These are phyloP conservation scores for Moxostoma hubbsi DNA, from an alignment of 2,797 vertebrate species.

Conservation along the genomic window DNA sequence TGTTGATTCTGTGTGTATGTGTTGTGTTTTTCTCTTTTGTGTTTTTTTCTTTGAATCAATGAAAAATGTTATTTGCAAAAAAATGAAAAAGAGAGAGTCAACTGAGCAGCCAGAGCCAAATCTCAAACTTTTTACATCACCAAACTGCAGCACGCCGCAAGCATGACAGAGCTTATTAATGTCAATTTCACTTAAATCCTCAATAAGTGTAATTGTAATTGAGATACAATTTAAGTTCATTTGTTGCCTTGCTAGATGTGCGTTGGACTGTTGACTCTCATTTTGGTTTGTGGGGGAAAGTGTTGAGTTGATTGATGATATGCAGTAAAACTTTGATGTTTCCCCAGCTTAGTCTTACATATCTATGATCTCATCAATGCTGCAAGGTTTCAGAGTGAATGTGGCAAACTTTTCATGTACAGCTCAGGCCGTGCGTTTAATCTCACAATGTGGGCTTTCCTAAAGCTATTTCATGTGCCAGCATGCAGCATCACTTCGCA, in stretches of 20 bases:
- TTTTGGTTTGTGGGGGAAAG: slow-evolving; percentile 57
- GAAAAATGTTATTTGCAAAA: no score
- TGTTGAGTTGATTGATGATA: slow-evolving; percentile 75
- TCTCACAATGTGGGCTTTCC: slow-evolving; percentile 59
- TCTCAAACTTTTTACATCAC: slow-evolving; percentile 47
- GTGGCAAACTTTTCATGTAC: slow-evolving; percentile 63
- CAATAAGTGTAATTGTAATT: slow-evolving; percentile 42
- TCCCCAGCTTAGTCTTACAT: slow-evolving; percentile 64
- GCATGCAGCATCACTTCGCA: neutral
- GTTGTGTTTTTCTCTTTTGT: no score
- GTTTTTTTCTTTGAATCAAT: no score
- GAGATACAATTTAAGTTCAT: slow-evolving; percentile 57
- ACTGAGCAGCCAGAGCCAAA: slow-evolving; percentile 57
- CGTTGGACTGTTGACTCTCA: slow-evolving; percentile 53
- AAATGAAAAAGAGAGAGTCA: neutral
- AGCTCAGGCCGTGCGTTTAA: slow-evolving; percentile 64
- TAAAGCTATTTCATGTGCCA: slow-evolving; percentile 3
- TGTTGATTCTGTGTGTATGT: no score
- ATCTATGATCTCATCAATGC: slow-evolving; percentile 73
- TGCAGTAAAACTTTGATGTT: slow-evolving; percentile 67
- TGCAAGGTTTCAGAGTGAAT: slow-evolving; percentile 66
- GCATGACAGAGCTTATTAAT: slow-evolving; percentile 33
- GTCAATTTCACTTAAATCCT: slow-evolving; percentile 27
- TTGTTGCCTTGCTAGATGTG: slow-evolving; percentile 57
- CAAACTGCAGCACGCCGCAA: slow-evolving; percentile 21